Base-by-base conservation (phyloP, 2,113 vertebrate species). In the Ammodytes dubius region DNA sequence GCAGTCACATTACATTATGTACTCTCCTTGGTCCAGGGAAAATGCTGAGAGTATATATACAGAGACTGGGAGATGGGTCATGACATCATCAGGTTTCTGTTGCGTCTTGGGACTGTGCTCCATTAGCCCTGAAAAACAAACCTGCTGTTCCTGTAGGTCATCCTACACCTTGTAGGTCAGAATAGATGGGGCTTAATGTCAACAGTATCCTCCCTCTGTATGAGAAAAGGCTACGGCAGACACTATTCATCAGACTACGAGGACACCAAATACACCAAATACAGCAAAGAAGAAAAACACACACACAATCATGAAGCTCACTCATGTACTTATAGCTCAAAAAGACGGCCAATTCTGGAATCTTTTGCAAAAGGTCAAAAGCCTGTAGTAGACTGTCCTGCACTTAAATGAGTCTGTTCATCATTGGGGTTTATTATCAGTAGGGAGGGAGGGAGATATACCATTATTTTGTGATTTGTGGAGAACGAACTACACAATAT, bases 121-220 rank as follows among this genome's bases (percentile, higher is more conserved):
- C 81, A 84, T 85, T 83, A 87, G 80, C 87, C 73, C 79, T 84
- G 87, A 86, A 88, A 86, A 92, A 86, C 80, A 87, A 85, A 70
- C 70, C 76, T 15, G 42, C 60, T 14, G 70, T 72, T 87, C 60
- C 73, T 79, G 76, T 70, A 89, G 89, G 88, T 91, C 89, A 90
- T 88, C 88, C 72, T 63, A 83, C 81, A 68, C 76, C 76, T 61
- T 82, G 89, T 86, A 85, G 87, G 90, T 89, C 89, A 88, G 82
- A 65, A n/a, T 37, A 74, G 86, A 60, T 63, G 47, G 64, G 77
- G 81, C 81, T 72, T 64, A 83, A 88, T 87, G 86, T 84, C 85
- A 87, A 74, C 11, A 6, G 49, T 67, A 39, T 63, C 74, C 67
- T 83, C 59, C 83, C 72, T 66, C 52, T 43, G 66, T 79, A 68